Conservation (phyloP, 2,888 invertebrate species). For the Callosobruchus maculatus region DNA sequence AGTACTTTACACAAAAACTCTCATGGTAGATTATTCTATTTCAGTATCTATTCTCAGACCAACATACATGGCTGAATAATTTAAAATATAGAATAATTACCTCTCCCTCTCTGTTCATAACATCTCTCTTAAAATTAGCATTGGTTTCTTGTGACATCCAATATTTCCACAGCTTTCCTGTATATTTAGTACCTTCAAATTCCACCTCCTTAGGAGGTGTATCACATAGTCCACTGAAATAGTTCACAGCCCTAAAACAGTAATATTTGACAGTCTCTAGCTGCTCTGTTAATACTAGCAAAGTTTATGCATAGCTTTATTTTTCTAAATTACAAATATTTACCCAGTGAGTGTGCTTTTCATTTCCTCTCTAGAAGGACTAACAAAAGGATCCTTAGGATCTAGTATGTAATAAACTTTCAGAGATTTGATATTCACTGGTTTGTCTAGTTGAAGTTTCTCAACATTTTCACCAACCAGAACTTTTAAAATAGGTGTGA, state of each 20-base stretch:
- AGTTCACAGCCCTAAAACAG: constrained; percentile 43
- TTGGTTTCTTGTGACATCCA: constrained; percentile 69
- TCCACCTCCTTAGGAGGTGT: constrained; percentile 36
- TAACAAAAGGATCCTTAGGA: constrained; percentile 69
- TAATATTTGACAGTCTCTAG: background rate
- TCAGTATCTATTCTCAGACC: no score
- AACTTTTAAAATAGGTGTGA: constrained; percentile 71
- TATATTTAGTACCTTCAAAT: constrained; percentile 52
- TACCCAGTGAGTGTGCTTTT: constrained; percentile 42
- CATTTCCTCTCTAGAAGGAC: constrained; percentile 66
- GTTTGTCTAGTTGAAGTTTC: constrained; percentile 57
- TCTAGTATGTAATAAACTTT: constrained; percentile 74
- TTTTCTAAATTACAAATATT: background rate
- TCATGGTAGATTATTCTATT: no score
- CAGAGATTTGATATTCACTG: constrained; percentile 63
- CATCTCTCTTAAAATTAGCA: constrained; percentile 56
- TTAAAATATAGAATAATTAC: constrained; percentile 43
- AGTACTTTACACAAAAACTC: no score
- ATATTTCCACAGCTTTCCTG: constrained; percentile 68
- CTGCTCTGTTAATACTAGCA: no score
- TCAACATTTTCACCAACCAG: constrained; percentile 55
- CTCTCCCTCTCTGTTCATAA: constrained; percentile 60
- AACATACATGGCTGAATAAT: no score
- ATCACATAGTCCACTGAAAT: constrained; percentile 43
- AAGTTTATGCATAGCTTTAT: no score